Evolutionary conservation across 2,113 vertebrate species (phyloP).

Genomic region (Campylorhamphus procurvoides): DNA sequence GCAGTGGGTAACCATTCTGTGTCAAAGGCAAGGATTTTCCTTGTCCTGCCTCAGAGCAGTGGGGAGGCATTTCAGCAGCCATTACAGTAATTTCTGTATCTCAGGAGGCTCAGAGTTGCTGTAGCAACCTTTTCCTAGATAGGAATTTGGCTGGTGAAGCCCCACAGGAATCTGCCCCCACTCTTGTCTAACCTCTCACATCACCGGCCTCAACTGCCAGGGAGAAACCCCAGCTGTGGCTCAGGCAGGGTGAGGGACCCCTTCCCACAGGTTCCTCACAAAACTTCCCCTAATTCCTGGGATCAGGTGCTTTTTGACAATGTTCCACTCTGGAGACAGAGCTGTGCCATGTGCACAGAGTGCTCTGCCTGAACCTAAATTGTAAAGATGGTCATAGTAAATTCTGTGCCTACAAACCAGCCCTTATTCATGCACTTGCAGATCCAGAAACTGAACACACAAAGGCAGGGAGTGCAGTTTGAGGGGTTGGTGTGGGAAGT

Average conservation of each 20-base stretch:
- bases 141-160: conserved; percentile 63
- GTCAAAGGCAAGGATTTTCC: conserved; percentile 16
- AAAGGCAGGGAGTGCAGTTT: not conserved
- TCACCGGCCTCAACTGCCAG: conserved; percentile 30
- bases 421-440: not conserved
- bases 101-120: conserved; percentile 51
- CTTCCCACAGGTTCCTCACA: conserved; percentile 7
- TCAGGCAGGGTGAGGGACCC: not conserved
- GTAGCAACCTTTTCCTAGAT: conserved; percentile 60
- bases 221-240: conserved; percentile 44
- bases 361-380: not conserved
- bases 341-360: not conserved
- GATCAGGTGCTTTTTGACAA: not conserved
- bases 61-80: conserved; percentile 32
- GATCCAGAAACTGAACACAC: not conserved
- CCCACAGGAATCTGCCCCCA: conserved; percentile 54
- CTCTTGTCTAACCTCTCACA: conserved; percentile 54
- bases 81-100: conserved; percentile 40
- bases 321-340: not conserved
- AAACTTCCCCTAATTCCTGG: not conserved
- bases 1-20: not conserved
- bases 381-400: conserved; percentile 1
- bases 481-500: conserved; percentile 25
- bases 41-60: not conserved
- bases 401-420: not conserved